phyloP scores from a whole-genome alignment of 2,888 invertebrate species.

The Nomada fabriciana region DNA sequence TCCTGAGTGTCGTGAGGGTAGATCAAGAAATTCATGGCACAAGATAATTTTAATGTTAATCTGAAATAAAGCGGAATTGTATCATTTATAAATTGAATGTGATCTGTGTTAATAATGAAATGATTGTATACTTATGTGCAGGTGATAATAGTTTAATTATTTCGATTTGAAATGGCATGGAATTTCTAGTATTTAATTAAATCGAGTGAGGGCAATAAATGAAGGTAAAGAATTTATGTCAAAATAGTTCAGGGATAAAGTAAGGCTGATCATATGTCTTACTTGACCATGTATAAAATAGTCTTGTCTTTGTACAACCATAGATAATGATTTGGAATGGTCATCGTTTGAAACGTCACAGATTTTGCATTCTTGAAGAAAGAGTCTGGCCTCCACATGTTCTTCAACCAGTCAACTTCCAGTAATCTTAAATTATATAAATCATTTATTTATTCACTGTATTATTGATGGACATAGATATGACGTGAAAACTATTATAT shows the following conservation, averaged over 20 bases:
- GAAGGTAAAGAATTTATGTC: background rate
- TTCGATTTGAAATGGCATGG: background rate
- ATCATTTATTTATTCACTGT: background rate
- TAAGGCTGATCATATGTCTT: constrained; percentile 77
- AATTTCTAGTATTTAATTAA: background rate
- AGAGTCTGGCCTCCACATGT: constrained; percentile 97
- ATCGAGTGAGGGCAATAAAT: background rate
- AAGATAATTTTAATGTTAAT: constrained; percentile 93
- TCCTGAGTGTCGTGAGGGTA: constrained; percentile 98
- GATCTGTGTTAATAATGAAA: background rate
- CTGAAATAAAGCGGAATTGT: constrained; percentile 82
- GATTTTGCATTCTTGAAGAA: constrained; percentile 97
- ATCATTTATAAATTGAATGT: background rate
- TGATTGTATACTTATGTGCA: background rate
- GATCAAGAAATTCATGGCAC: constrained; percentile 97
- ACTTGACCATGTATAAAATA: constrained; percentile 95
- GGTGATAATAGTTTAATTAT: background rate
- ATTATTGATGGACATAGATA: too few relatives aligned
- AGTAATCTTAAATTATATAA: constrained; percentile 86
- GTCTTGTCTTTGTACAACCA: constrained; percentile 95
- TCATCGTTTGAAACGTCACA: constrained; percentile 97
- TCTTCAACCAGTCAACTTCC: constrained; percentile 95
- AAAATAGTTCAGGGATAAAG: background rate
- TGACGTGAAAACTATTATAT: too few relatives aligned
- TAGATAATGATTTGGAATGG: constrained; percentile 96